Percentiles rank a stretch among this genome's conserved stretches.
Evolutionary conservation across 2,797 vertebrate species (phyloP).

Genomic region (Artibeus lituratus): DNA sequence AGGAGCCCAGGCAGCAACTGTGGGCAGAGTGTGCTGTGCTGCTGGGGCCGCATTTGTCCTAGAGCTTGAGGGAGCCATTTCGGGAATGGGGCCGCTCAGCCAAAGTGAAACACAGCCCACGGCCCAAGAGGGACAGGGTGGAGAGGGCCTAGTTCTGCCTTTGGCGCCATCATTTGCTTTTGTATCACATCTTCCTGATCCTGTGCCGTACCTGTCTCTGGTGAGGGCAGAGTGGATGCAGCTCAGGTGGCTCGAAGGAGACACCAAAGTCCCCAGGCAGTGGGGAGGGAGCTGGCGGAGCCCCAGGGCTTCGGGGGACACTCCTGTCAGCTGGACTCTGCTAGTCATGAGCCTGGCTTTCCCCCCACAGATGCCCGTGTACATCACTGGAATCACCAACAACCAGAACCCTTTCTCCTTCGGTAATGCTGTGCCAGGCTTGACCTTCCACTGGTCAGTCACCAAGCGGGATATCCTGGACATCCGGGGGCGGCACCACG

Average conservation of each 20-base stretch:
- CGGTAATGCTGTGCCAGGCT: constrained; percentile 88
- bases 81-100: background rate
- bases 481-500: constrained; percentile 88
- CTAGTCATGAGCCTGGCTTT: background rate
- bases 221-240: too few species aligned
- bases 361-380: constrained; percentile 92
- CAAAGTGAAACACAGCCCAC: background rate
- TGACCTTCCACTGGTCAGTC: constrained; percentile 95
- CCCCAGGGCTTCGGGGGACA: background rate
- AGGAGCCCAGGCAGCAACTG: fast-evolving
- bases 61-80: background rate
- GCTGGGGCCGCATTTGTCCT: background rate
- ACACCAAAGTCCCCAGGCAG: fast-evolving
- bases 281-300: background rate
- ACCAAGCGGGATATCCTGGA: constrained; percentile 95
- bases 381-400: constrained; percentile 93
- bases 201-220: fast-evolving
- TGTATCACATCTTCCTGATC: fast-evolving
- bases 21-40: background rate
- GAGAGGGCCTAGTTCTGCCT: too few species aligned
- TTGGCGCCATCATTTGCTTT: background rate
- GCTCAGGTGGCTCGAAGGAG: too few species aligned
- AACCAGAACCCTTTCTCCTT: constrained; percentile 96
- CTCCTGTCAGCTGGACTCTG: fast-evolving
- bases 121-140: fast-evolving